Base-by-base conservation (phyloP, 2,113 vertebrate species). In the Myrmecophaga tridactyla region DNA sequence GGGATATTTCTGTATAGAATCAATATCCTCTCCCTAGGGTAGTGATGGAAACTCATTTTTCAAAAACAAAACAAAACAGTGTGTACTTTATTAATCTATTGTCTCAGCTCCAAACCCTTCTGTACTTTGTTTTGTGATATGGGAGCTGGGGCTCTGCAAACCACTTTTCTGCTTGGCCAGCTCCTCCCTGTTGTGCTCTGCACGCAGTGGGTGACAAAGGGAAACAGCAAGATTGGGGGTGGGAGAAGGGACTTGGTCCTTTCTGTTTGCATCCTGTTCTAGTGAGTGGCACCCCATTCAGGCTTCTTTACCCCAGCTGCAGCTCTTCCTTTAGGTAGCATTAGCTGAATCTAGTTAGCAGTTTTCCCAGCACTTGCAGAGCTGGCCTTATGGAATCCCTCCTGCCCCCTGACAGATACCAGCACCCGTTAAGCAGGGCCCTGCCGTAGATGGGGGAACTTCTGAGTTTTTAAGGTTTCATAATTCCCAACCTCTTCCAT, bases 211-310 rank as follows among this genome's bases (percentile, higher is more conserved):
- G 14, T 4, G 0, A 3, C 0, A 12, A 4, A 41, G 20, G 63
- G 43, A 5, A 25, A 23, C 27, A 20, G 76, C 18, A 15, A 9
- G 53, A 3, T 12, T 65, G 67, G 51, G 13, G 13, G 17, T 13
- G 12, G 1, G 46, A 29, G 69, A 62, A n/a, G 17, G 51, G 56
- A 3, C 69, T 39, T 27, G 34, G 39, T 56, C 48, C 56, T 46
- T 43, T 8, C 69, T 18, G 0, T 46, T 29, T 41, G 21, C 34
- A 58, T 9, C 60, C 72, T 70, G 5, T 39, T 23, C 46, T 31
- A 1, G 12, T 20, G 58, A 51, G 34, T 1, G 1, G 39, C 27
- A 14, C 65, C 6, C 8, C 23, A 0, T 1, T 14, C 31, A 18
- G 6, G 3, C 11, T 1, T 31, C 41, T 43, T 36, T 31, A 2